Conservation (phyloP, 2,888 invertebrate species). For the Drosophila recens region DNA sequence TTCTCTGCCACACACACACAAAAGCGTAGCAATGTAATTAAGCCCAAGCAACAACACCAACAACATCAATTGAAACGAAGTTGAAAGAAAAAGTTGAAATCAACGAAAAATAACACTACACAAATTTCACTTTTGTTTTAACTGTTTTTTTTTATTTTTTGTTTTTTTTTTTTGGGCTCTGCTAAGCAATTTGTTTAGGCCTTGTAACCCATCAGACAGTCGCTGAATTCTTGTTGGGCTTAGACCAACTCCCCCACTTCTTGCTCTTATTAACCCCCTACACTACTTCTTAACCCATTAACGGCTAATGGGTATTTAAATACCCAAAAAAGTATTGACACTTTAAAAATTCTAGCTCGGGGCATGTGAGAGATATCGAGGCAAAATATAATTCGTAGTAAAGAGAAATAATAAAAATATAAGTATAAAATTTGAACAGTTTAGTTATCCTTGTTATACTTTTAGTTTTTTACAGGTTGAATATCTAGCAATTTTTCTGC, state of each 20-base stretch:
- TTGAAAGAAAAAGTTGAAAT: conserved; percentile 58
- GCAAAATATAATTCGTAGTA: no score
- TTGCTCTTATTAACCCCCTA: background rate
- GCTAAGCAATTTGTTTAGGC: conserved; percentile 29
- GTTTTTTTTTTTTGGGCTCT: background rate
- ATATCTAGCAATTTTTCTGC: no score
- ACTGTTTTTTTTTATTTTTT: conserved; percentile 15
- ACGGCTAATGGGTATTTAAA: no score
- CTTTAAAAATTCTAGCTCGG: no score
- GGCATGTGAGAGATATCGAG: no score
- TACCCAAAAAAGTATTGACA: no score
- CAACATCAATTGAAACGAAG: conserved; percentile 34
- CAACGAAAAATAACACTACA: conserved; percentile 5
- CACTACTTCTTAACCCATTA: background rate
- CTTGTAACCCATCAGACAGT: conserved; percentile 34
- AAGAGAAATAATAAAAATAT: no score
- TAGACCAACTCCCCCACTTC: background rate
- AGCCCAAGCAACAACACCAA: conserved; percentile 52
- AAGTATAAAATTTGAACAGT: no score
- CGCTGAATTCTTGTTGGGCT: conserved; percentile 24
- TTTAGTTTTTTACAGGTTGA: no score
- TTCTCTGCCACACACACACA: conserved; percentile 49
- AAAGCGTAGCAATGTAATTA: conserved; percentile 79
- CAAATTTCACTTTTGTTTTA: conserved; percentile 59
- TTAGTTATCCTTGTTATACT: no score